These are phyloP conservation scores for Molossus alvarezi DNA, from an alignment of 2,797 vertebrate species.

Conservation along the genomic window DNA sequence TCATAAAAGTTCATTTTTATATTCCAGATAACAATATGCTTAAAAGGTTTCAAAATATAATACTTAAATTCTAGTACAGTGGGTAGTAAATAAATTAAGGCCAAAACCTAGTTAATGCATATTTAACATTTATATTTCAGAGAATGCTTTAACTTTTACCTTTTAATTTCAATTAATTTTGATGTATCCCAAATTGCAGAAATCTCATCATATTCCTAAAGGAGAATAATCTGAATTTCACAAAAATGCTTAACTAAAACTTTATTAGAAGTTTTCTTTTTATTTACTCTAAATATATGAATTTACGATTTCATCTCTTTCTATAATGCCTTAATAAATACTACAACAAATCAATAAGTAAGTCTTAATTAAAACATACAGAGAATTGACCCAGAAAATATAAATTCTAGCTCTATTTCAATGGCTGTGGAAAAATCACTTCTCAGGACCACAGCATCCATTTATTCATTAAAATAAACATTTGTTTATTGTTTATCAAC, in stretches of 20 bases:
- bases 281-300: constrained; percentile 56
- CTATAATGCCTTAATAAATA: constrained; percentile 34
- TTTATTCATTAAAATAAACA: neutral
- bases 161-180: constrained; percentile 49
- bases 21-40: neutral
- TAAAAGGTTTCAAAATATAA: neutral
- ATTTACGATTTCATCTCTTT: constrained; percentile 32
- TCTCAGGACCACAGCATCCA: neutral
- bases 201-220: neutral
- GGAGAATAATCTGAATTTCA: constrained; percentile 44
- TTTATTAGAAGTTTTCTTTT: constrained; percentile 9
- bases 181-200: neutral
- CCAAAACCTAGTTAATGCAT: constrained; percentile 6
- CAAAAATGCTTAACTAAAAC: neutral
- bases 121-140: constrained; percentile 52
- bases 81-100: neutral
- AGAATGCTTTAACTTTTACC: constrained; percentile 12
- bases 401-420: constrained; percentile 23
- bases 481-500: neutral
- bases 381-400: constrained; percentile 48
- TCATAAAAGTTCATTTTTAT: constrained; percentile 43
- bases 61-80: constrained; percentile 52
- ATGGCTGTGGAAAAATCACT: neutral
- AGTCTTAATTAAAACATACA: constrained; percentile 5
- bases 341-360: constrained; percentile 18